A percentile compares a stretch with the other conserved stretches of the same genome.
Conservation (phyloP, 2,797 vertebrate genomes). For the Enteromius fasciolatus region DNA sequence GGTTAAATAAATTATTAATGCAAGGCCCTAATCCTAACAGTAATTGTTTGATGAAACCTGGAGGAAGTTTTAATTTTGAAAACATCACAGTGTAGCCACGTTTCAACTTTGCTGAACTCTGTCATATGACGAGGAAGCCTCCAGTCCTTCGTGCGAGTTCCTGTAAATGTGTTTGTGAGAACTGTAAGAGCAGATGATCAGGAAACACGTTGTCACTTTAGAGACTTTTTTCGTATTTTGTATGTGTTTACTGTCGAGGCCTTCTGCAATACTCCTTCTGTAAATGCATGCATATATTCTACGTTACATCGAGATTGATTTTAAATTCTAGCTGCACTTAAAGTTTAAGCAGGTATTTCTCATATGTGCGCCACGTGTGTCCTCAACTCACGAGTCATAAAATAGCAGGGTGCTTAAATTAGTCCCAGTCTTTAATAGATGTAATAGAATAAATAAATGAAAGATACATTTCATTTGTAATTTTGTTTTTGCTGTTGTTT, state of each 20-base stretch:
- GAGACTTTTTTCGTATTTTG: conserved; percentile 68
- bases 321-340: not conserved
- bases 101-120: conserved; percentile 49
- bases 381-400: not conserved
- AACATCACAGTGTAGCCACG: not conserved
- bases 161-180: conserved; percentile 36
- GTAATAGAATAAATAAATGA: not conserved
- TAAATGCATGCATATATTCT: not conserved
- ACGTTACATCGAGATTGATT: not conserved
- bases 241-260: not conserved
- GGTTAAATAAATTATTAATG: not conserved
- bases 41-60: not conserved
- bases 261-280: not conserved
- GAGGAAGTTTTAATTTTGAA: conserved; percentile 2
- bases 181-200: conserved; percentile 64
- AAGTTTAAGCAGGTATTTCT: not conserved
- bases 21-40: not conserved
- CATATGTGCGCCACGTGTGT: not conserved
- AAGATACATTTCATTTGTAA: not conserved
- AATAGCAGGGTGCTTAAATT: not conserved
- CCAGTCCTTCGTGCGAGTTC: conserved; percentile 23
- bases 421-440: not conserved
- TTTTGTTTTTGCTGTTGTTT: not conserved
- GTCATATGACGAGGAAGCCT: conserved; percentile 75
- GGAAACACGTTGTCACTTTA: conserved; percentile 68